phyloP scores from a whole-genome alignment of 1,140 invertebrate genomes.

The Aphaenogaster ashmeadi region DNA sequence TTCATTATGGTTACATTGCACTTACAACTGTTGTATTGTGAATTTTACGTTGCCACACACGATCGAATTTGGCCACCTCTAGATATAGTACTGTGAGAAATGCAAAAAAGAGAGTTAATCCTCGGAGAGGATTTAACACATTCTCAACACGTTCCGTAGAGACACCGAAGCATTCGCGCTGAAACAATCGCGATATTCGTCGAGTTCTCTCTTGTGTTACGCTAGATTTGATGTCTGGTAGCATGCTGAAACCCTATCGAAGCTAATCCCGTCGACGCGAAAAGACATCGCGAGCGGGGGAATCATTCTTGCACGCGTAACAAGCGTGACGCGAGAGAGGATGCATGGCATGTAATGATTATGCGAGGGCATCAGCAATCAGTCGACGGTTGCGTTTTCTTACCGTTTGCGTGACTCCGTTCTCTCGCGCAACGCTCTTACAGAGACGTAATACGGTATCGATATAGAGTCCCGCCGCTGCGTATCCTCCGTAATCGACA shows the following conservation, averaged over 20 bases:
- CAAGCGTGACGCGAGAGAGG: slow-evolving; percentile 77
- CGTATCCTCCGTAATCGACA: slow-evolving; percentile 59
- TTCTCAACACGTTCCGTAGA: not conserved
- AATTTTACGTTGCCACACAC: too few species aligned
- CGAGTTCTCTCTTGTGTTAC: not conserved
- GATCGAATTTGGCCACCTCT: too few species aligned
- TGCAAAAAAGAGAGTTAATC: not conserved
- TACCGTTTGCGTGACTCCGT: slow-evolving; percentile 45
- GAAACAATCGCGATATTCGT: not conserved
- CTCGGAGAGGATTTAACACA: not conserved
- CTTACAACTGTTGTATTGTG: too few species aligned
- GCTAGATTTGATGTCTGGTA: slow-evolving; percentile 13
- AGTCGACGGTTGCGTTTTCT: slow-evolving; percentile 61
- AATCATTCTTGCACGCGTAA: slow-evolving; percentile 70
- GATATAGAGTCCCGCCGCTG: not conserved
- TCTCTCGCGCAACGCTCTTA: slow-evolving; percentile 27
- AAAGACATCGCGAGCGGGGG: slow-evolving; percentile 53
- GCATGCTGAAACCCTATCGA: slow-evolving; percentile 54
- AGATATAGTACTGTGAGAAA: not conserved
- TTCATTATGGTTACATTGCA: too few species aligned
- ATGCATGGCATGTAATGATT: slow-evolving; percentile 76
- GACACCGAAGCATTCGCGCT: not conserved
- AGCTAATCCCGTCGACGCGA: slow-evolving; percentile 69
- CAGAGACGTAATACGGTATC: slow-evolving; percentile 41
- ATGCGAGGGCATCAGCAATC: slow-evolving; percentile 69